Evolutionary conservation across 2,113 vertebrate genomes (phyloP), one percentile per base, ranked within the genome.

Genomic region (Oreotrochilus melanogaster): DNA sequence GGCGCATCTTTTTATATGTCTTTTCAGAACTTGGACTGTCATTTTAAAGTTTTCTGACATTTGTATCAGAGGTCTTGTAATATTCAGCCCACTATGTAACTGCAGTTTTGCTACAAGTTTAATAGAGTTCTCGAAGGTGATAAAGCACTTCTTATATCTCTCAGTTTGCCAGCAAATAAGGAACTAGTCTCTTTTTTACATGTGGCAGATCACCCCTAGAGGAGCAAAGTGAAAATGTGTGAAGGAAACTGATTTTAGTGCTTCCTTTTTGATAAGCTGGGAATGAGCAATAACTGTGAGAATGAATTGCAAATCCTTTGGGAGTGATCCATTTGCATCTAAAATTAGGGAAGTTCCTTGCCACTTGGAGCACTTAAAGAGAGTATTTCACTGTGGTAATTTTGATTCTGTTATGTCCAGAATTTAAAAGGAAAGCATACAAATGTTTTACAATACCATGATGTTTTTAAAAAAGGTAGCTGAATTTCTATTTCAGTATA

Each of bases 41-140:
- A 74, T 97, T 97, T 97, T 97, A 96, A 95, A 94, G 8, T 96
- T 97, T 98, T 97, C 96, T 95, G 94, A 97, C 65, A 64, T 97
- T 98, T 97, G 64, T 97, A 97, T 97, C 76, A 83, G 89, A 89
- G 62, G 93, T 90, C 89, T 96, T 95, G 95, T 94, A 94, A 85
- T 97, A 95, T 87, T 96, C 73, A 92, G 65, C 95, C 94, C 72
- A 11, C 69, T 94, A 39, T 57, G 92, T 92, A 95, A 88, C 96
- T 97, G 92, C 92, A 72, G 3, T 96, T 97, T 97, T 97, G 94
- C 90, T 95, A 31, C 82, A 75, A 79, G 64, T 94, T 96, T 97
- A 81, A 73, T 95, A 96, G 67, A 92, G 76, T 91, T 95, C 67
- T 66, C 94, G 89, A 80, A 95, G 72, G 72, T 80, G 64, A 78